Evolutionary conservation across 2,113 vertebrate species (phyloP).

Genomic region (Gila orcuttii): DNA sequence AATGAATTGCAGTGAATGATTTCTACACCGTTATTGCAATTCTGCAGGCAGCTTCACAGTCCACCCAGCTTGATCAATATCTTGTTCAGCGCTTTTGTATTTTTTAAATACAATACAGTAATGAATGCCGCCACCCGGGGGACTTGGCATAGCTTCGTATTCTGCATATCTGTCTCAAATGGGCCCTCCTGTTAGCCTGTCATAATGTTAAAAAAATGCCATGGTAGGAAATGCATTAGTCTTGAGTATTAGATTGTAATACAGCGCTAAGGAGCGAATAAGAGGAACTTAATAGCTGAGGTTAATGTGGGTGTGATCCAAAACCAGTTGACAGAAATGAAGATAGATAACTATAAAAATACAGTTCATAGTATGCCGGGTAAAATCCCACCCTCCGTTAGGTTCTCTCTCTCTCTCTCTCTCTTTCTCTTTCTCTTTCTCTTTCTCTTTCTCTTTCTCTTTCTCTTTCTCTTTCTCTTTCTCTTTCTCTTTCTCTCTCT

Average conservation of each 20-base stretch:
- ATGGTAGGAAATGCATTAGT: constrained; percentile 40
- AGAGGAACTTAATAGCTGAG: constrained; percentile 40
- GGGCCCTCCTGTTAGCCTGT: constrained; percentile 11
- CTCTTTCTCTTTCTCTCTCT: neutral
- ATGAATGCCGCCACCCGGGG: constrained; percentile 27
- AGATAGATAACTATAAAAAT: constrained; percentile 20
- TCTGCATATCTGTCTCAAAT: constrained; percentile 33
- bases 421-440: neutral
- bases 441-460: neutral
- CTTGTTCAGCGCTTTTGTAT: constrained; percentile 26
- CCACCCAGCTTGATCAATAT: constrained; percentile 31
- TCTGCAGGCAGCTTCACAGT: constrained; percentile 2
- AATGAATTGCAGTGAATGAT: neutral
- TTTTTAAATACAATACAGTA: constrained; percentile 34
- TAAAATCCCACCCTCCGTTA: neutral
- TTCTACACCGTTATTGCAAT: neutral
- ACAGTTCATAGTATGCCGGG: neutral
- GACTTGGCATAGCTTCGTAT: constrained; percentile 34
- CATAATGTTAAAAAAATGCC: constrained; percentile 25
- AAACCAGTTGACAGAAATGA: constrained; percentile 38
- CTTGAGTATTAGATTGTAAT: constrained; percentile 38
- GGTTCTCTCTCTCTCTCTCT: neutral
- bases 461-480: neutral
- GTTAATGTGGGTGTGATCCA: constrained; percentile 42
- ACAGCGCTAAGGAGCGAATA: constrained; percentile 35